phyloP scores from a whole-genome alignment of 2,113 vertebrate genomes.

The Pteropus alecto region DNA sequence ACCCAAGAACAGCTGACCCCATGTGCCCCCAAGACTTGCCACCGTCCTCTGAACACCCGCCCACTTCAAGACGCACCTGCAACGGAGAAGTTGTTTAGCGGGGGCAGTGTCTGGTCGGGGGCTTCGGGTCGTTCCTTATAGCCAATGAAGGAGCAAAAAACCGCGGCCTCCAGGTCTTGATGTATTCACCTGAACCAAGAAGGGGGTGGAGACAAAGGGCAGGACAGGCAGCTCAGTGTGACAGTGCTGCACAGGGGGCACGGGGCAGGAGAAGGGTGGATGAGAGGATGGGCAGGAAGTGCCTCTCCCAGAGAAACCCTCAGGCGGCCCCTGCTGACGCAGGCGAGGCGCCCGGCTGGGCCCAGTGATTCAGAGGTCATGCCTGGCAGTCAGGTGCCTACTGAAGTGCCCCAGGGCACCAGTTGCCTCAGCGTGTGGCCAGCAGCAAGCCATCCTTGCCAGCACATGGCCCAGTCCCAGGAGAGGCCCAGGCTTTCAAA shows the following conservation, averaged over 20 bases:
- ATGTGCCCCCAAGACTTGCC: background rate
- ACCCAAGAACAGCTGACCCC: background rate
- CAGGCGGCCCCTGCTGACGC: background rate
- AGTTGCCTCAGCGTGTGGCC: conserved; percentile 29
- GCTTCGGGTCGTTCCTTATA: conserved; percentile 95
- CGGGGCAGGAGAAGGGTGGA: background rate
- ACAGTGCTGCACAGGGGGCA: background rate
- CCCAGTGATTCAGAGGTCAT: conserved; percentile 40
- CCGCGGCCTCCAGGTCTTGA: conserved; percentile 95
- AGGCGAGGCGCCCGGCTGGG: background rate
- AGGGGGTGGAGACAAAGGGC: background rate
- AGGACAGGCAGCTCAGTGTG: background rate
- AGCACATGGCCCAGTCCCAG: background rate
- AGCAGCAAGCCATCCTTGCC: conserved; percentile 3
- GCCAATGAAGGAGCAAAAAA: conserved; percentile 97
- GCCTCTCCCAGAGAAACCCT: background rate
- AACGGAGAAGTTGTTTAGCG: conserved; percentile 96
- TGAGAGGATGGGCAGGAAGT: background rate
- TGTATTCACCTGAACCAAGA: conserved; percentile 90
- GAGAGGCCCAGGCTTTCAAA: conserved; percentile 24
- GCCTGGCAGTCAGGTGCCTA: conserved; percentile 31
- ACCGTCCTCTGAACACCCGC: background rate
- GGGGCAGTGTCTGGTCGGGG: conserved; percentile 88
- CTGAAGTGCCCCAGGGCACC: background rate
- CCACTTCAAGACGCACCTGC: conserved; percentile 82